Evolutionary conservation across 2,888 invertebrate genomes (phyloP).

Genomic region (Deilephila elpenor): DNA sequence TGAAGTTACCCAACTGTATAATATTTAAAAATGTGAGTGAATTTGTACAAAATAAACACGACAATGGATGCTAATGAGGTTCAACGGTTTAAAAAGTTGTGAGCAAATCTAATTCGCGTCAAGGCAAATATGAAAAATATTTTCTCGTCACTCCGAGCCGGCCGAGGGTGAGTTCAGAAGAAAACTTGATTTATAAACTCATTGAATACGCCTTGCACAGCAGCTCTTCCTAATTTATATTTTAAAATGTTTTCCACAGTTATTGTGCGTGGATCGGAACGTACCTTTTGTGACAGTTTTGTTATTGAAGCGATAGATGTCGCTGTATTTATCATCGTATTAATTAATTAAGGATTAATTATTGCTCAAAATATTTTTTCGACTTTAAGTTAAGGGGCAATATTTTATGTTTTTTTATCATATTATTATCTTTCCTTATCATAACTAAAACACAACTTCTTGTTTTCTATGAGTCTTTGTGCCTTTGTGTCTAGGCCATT

Average conservation of each 20-base stretch:
- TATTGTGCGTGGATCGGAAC: slow-evolving; percentile 5
- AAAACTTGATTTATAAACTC: slow-evolving; percentile 44
- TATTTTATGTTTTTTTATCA: no score
- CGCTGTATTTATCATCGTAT: no score
- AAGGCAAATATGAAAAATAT: slow-evolving; percentile 40
- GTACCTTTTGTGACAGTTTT: neutral
- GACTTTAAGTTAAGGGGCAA: no score
- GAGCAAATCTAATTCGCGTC: slow-evolving; percentile 32
- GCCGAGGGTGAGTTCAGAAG: slow-evolving; percentile 32
- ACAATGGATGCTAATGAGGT: slow-evolving; percentile 29
- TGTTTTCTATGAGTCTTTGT: no score
- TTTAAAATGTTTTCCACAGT: slow-evolving; percentile 26
- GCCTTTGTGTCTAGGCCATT: no score
- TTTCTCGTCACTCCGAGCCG: slow-evolving; percentile 33
- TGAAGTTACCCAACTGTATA: slow-evolving; percentile 4
- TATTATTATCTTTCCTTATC: no score
- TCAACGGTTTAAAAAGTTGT: slow-evolving; percentile 30
- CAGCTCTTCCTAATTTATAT: slow-evolving; percentile 22
- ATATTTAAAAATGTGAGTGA: neutral
- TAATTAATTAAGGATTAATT: no score
- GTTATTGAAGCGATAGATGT: no score
- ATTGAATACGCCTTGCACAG: slow-evolving; percentile 36
- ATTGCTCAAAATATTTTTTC: no score
- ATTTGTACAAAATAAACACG: neutral
- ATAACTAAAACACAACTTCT: no score